Conservation (phyloP, 2,888 invertebrate species). For the Lasioglossum lativentre region DNA sequence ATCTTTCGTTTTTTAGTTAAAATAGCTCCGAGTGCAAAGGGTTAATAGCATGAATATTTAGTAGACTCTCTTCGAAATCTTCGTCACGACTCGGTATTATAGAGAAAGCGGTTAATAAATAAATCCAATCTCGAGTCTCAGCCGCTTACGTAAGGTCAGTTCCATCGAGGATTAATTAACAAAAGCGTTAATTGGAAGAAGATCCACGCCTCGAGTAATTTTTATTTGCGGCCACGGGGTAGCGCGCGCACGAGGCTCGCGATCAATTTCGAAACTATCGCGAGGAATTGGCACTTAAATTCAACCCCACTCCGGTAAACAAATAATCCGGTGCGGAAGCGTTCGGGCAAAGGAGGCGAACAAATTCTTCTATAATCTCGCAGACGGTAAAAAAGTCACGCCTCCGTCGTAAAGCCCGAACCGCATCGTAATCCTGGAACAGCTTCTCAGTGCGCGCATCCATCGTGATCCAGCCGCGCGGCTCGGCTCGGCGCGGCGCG, state of each 20-base stretch:
- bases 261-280: not conserved
- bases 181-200: not conserved
- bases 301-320: not conserved
- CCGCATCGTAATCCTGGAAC: constrained; percentile 18
- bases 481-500: not conserved
- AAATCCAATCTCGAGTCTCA: not conserved
- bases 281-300: not conserved
- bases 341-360: not conserved
- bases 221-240: not conserved
- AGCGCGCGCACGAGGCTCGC: not conserved
- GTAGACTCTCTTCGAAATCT: too few species aligned
- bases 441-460: constrained; percentile 12
- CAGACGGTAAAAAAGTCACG: constrained; percentile 11
- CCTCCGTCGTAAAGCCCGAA: constrained; percentile 3
- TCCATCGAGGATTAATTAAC: not conserved
- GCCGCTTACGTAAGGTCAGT: not conserved
- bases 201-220: not conserved
- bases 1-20: too few species aligned
- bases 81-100: too few species aligned
- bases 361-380: constrained; percentile 26
- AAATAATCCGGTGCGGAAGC: not conserved
- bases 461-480: not conserved
- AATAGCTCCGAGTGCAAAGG: too few species aligned
- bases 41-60: too few species aligned
- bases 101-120: too few species aligned